Conservation (phyloP, 2,888 invertebrate genomes). For the Mechanitis messenoides region DNA sequence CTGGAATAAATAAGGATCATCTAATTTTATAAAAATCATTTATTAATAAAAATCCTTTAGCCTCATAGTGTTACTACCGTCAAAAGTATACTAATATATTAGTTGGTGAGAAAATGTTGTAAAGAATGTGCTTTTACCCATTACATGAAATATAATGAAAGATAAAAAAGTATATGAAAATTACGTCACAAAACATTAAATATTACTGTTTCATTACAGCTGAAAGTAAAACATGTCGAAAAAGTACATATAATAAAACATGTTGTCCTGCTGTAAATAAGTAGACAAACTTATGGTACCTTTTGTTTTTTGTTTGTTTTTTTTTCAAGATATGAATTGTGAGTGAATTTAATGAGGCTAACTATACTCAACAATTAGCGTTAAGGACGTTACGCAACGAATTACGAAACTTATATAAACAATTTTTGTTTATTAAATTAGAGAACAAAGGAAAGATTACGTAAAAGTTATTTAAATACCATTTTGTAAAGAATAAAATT, state of each 20-base stretch:
- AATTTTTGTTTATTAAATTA: slow-evolving; percentile 34
- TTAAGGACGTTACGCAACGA: no score
- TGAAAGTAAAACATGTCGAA: no score
- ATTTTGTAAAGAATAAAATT: slow-evolving; percentile 13
- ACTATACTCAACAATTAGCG: no score
- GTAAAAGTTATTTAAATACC: slow-evolving; percentile 1
- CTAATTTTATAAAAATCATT: not conserved
- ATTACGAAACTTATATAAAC: slow-evolving; percentile 32
- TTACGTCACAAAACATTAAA: no score
- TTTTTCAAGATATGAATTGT: no score
- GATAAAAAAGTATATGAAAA: not conserved
- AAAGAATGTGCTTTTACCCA: slow-evolving; percentile 5
- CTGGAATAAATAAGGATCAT: slow-evolving; percentile 81
- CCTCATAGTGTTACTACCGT: not conserved
- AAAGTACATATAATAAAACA: no score
- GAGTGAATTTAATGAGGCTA: no score
- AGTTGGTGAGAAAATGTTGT: not conserved
- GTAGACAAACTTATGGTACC: no score
- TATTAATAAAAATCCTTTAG: not conserved
- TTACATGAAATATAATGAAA: not conserved
- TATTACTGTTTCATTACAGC: no score
- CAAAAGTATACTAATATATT: not conserved
- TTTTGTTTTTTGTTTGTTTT: no score
- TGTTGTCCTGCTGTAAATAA: no score
- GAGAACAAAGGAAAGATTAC: not conserved